A percentile compares a stretch with the other conserved stretches of the same genome.
phyloP scores from a whole-genome alignment of 2,888 invertebrate genomes.

The Malthinus seriepunctatus region DNA sequence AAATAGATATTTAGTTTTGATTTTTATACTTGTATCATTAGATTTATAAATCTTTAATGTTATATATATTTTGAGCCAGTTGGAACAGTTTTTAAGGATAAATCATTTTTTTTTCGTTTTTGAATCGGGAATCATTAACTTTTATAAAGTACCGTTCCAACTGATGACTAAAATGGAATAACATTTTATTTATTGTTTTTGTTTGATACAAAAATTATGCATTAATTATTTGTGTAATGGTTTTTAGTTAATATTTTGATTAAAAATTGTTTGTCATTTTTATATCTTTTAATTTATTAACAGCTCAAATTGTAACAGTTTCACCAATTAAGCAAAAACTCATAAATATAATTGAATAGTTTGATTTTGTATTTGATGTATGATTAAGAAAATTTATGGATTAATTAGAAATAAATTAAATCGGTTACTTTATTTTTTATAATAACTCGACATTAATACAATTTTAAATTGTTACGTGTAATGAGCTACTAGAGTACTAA shows the following conservation, averaged over 20 bases:
- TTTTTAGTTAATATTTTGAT: conserved; percentile 14
- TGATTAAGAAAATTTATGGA: no score
- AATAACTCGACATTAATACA: background rate
- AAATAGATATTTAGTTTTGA: conserved; percentile 14
- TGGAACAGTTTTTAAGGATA: conserved; percentile 8
- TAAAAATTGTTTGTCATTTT: conserved; percentile 6
- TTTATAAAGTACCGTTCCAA: background rate
- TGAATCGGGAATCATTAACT: background rate
- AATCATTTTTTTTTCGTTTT: background rate
- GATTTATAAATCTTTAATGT: background rate
- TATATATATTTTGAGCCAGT: conserved; percentile 9
- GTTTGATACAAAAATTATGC: background rate
- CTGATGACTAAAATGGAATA: background rate
- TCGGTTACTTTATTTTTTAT: no score
- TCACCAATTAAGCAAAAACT: no score
- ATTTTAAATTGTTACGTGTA: conserved; percentile 33
- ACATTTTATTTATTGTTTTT: background rate
- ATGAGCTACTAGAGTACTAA: conserved; percentile 35
- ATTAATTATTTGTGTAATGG: conserved; percentile 3
- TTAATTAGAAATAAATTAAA: no score
- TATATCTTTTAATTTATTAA: background rate
- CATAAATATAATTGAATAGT: no score
- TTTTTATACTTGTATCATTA: conserved; percentile 16
- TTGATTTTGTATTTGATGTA: no score
- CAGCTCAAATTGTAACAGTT: no score